Evolutionary conservation across 2,888 invertebrate species (phyloP).

Genomic region (Agriopis leucophaearia): DNA sequence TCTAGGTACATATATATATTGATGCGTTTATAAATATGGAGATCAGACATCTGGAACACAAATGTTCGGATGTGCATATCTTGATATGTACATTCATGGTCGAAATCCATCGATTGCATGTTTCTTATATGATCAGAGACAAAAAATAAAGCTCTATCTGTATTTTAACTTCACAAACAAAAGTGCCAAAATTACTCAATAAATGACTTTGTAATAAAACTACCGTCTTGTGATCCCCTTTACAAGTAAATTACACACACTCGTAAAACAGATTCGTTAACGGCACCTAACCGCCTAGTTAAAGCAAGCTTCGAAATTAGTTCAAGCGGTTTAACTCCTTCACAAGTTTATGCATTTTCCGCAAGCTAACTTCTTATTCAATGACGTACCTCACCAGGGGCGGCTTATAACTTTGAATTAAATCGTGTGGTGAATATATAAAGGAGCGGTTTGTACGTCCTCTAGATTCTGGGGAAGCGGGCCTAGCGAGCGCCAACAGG

Average conservation of each 20-base stretch:
- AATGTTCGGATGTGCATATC: too few relatives aligned
- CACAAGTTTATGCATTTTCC: slow-evolving; percentile 47
- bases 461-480: slow-evolving; percentile 54
- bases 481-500: slow-evolving; percentile 56
- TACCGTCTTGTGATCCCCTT: slow-evolving; percentile 22
- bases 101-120: too few relatives aligned
- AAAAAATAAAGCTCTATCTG: background rate
- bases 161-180: slow-evolving; percentile 3
- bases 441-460: slow-evolving; percentile 55
- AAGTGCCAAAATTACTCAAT: slow-evolving; percentile 1
- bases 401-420: slow-evolving; percentile 42
- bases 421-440: slow-evolving; percentile 58
- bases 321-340: slow-evolving; percentile 46
- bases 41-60: too few relatives aligned
- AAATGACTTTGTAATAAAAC: slow-evolving; percentile 7
- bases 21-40: too few relatives aligned
- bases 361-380: slow-evolving; percentile 42
- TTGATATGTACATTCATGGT: too few relatives aligned
- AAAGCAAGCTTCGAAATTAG: slow-evolving; percentile 44
- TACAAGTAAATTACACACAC: slow-evolving; percentile 28
- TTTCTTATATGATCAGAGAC: background rate
- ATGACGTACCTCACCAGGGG: slow-evolving; percentile 38
- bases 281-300: slow-evolving; percentile 40
- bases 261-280: slow-evolving; percentile 34
- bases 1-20: too few relatives aligned